Evolutionary conservation across 2,888 invertebrate species (phyloP), one percentile per base, ranked within the genome.

Genomic region (Mongoloraphidia duomilia): DNA sequence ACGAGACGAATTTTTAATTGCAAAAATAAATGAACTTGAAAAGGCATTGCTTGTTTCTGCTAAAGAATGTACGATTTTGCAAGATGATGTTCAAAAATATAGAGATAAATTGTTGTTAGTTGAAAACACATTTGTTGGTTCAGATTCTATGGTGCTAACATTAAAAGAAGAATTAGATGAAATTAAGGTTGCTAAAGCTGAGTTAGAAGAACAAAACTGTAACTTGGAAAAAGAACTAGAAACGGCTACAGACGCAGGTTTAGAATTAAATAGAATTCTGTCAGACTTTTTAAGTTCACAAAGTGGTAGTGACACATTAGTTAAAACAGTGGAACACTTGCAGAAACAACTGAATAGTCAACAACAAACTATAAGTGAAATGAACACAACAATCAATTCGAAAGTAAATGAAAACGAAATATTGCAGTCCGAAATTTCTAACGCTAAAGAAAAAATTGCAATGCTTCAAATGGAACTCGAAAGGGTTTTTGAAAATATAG

Each of bases 171-270:
- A 84, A 59, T 69, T 87, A 40, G 74, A 77, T 55, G 75, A 68
- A 34, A 63, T 68, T 36, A 63, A 73, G 56, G 64, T 62, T 46
- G 62, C 63, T 13, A 75, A 72, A 54, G 57, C 58, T 4, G 71
- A 73, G 49, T 61, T 82, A 40, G 77, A 85, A 62, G 84, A 83
- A 47, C 80, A 87, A 63, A 70, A 85, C 14, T 67, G 74, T 46
- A 73, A 75, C 62, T 60, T 82, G 60, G 76, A 88, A 70, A 77
- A 82, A 73, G 77, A 89, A 60, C 73, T 89, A 40, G 88, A 89
- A 65, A 82, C 79, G 59, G 84, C 87, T 1, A 84, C 88, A 0
- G 84, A 87, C 58, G 84, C 87, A 8, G 82, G 82, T 41, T 68
- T 89, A 54, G 89, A 89, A 65, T 63, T 83, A 44, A 82, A 83